Evolutionary conservation across 2,113 vertebrate genomes (phyloP).

Genomic region (Mellivora capensis): DNA sequence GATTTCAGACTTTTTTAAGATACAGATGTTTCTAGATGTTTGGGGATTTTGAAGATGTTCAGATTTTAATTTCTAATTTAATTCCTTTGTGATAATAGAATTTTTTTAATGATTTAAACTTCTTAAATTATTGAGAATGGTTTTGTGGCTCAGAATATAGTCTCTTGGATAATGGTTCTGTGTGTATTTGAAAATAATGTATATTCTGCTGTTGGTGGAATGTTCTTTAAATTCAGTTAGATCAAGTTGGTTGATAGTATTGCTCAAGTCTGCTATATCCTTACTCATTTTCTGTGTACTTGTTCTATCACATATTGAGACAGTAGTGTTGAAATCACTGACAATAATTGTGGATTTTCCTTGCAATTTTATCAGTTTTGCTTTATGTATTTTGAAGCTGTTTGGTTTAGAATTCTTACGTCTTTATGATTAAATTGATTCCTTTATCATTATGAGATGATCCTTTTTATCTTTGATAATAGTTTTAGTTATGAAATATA

Average conservation of each 20-base stretch:
- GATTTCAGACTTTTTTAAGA: background rate
- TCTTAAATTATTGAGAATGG: background rate
- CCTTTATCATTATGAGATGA: conserved; percentile 7
- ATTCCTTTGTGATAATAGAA: background rate
- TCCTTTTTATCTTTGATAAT: background rate
- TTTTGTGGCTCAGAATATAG: background rate
- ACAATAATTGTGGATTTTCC: background rate
- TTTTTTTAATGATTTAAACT: background rate
- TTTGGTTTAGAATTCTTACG: background rate
- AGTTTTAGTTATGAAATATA: background rate
- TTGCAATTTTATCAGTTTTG: background rate
- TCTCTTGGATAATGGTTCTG: background rate
- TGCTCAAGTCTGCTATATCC: background rate
- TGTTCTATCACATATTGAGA: background rate
- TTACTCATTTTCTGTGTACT: background rate
- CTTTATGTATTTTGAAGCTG: background rate
- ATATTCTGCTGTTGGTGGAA: background rate
- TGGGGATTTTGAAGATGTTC: background rate
- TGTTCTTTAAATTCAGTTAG: background rate
- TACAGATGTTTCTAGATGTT: background rate
- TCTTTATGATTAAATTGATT: background rate
- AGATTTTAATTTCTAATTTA: conserved; percentile 25
- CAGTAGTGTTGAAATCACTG: background rate
- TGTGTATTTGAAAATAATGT: background rate
- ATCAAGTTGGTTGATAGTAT: background rate